These are phyloP conservation scores for Altica lythri DNA, from an alignment of 2,888 invertebrate genomes.

Conservation along the genomic window DNA sequence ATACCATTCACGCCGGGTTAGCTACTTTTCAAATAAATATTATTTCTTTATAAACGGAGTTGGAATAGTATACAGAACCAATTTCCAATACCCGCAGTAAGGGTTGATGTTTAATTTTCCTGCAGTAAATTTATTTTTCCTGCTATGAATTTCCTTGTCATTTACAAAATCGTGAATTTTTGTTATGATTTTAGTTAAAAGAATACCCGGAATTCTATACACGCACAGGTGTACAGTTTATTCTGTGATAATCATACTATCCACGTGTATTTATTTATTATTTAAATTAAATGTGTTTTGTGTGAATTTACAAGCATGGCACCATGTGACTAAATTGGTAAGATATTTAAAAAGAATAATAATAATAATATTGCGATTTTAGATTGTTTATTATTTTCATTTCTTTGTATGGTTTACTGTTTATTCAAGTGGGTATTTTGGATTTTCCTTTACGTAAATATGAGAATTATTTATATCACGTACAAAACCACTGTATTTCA, in stretches of 20 bases:
- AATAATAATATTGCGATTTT: no score
- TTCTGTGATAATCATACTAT: slow-evolving; percentile 50
- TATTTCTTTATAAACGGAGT: background rate
- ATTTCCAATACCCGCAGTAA: slow-evolving; percentile 13
- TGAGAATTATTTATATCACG: no score
- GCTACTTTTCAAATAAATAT: background rate
- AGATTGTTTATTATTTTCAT: no score
- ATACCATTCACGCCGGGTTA: background rate
- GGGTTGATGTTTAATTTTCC: slow-evolving; percentile 14
- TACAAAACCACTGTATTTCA: background rate
- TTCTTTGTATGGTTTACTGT: no score
- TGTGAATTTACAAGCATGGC: slow-evolving; percentile 63
- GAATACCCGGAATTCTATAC: slow-evolving; percentile 52
- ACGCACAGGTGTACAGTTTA: slow-evolving; percentile 50
- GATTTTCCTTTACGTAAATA: no score
- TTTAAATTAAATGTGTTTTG: slow-evolving; percentile 65
- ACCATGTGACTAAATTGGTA: slow-evolving; percentile 63
- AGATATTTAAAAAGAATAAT: no score
- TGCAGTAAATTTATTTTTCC: slow-evolving; percentile 14
- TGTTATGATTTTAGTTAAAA: slow-evolving; percentile 40
- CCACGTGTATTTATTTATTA: slow-evolving; percentile 58
- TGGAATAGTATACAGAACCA: background rate
- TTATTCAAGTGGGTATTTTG: no score
- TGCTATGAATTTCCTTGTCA: slow-evolving; percentile 1
- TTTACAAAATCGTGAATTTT: background rate